Evolutionary conservation across 2,113 vertebrate species (phyloP).

Genomic region (Thryonomys swinderianus): DNA sequence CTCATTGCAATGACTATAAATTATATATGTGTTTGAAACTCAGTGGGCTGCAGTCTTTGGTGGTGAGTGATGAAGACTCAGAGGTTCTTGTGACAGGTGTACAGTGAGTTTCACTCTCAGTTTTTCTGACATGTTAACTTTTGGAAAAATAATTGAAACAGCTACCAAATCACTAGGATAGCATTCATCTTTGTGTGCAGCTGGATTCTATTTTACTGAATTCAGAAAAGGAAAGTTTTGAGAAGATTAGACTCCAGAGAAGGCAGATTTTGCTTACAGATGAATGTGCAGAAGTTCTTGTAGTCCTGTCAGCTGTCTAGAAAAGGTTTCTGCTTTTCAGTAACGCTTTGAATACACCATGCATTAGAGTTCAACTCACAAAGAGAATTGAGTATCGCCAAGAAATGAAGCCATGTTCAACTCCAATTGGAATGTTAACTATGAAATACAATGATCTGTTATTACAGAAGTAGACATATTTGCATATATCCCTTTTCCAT

Average conservation of each 20-base stretch:
- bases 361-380: neutral
- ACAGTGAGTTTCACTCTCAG: neutral
- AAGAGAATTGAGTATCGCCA: neutral
- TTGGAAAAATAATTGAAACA: slow-evolving; percentile 44
- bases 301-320: neutral
- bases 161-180: neutral
- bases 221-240: neutral
- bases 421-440: neutral
- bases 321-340: neutral
- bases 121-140: slow-evolving; percentile 29
- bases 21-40: neutral
- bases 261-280: slow-evolving; percentile 22
- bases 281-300: neutral
- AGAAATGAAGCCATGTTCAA: neutral
- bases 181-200: neutral
- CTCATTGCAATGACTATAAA: neutral
- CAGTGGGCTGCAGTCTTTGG: neutral
- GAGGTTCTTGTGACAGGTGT: neutral
- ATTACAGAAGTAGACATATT: neutral
- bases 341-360: neutral
- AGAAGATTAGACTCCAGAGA: neutral
- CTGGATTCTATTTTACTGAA: neutral
- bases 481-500: neutral
- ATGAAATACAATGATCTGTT: neutral
- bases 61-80: neutral